Evolutionary conservation across 2,888 invertebrate species (phyloP), one percentile per base, ranked within the genome.

Genomic region (Thymelicus sylvestris): DNA sequence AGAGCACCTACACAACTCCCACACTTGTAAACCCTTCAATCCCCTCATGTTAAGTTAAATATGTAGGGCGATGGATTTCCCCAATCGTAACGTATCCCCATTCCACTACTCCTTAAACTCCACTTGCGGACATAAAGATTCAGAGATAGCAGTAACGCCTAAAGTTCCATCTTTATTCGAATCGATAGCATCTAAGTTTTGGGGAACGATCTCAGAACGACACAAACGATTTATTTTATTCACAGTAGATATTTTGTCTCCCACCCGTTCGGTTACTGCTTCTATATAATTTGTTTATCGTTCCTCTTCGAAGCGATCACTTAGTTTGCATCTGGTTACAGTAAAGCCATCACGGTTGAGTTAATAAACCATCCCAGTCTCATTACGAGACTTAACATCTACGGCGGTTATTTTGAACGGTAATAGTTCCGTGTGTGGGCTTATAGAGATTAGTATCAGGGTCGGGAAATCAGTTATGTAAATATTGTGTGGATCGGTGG

Each of bases 281-380:
- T 76, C 73, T 74, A 76, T 72, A 77, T 81, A 81, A 80, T 81
- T 80, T 74, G 79, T 80, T 78, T 80, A 81, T 80, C 76, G 78
- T 76, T 71, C 63, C 75, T 77, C 75, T 78, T 77, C 72, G 77
- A 76, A 76, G 79, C 82, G 83, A 86, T 85, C 82, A 82, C 83
- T 83, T 82, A 80, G 76, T 71, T 76, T 74, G 72, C 76, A 77
- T 75, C 77, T 78, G 79, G 77, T 77, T 76, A 79, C 75, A 78
- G 76, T 80, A 80, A 78, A 82, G 77, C 79, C 78, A 79, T 81
- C 80, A 78, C 76, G 74, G 78, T 80, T 81, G 79, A 83, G 82
- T 85, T 82, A 85, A 83, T 83, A 80, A 84, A 78, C 78, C 73
- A 74, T 75, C 77, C 75, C 78, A 81, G 84, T 80, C 79, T 80